phyloP scores from a whole-genome alignment of 2,888 invertebrate species.

The Temnothorax ravouxi region DNA sequence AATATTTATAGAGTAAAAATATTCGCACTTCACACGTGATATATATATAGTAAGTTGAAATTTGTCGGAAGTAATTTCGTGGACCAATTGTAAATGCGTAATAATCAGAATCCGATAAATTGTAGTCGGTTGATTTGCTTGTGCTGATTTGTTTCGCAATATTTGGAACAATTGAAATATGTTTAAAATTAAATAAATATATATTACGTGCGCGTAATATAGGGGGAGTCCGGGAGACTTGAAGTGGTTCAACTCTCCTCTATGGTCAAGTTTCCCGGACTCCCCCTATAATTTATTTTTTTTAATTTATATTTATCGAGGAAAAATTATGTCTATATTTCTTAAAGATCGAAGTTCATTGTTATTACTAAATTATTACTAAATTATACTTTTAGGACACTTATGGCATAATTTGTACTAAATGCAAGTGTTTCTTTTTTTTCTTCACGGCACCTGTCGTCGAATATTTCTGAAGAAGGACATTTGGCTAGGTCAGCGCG shows the following conservation, averaged over 20 bases:
- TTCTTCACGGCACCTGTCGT: slow-evolving; percentile 62
- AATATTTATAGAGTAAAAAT: not conserved
- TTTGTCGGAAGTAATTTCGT: slow-evolving; percentile 25
- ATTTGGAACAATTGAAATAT: not conserved
- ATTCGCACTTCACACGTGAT: not conserved
- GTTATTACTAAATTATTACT: too few relatives aligned
- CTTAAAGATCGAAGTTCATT: not conserved
- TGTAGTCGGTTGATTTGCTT: not conserved
- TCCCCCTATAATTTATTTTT: not conserved
- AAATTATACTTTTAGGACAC: not conserved
- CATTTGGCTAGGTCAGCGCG: slow-evolving; percentile 73
- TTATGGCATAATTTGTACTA: slow-evolving; percentile 59
- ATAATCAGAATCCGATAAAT: slow-evolving; percentile 12
- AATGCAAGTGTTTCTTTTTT: slow-evolving; percentile 56
- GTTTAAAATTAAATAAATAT: not conserved
- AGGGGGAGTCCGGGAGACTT: too few relatives aligned
- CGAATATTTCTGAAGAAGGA: slow-evolving; percentile 68
- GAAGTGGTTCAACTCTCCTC: too few relatives aligned
- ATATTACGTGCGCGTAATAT: not conserved
- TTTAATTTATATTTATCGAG: not conserved
- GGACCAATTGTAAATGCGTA: not conserved
- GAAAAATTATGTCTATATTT: not conserved
- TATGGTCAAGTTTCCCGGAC: too few relatives aligned
- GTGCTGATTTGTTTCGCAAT: not conserved
- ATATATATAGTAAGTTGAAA: slow-evolving; percentile 25